phyloP scores from a whole-genome alignment of 2,888 invertebrate genomes.

The Brenthis hecate region DNA sequence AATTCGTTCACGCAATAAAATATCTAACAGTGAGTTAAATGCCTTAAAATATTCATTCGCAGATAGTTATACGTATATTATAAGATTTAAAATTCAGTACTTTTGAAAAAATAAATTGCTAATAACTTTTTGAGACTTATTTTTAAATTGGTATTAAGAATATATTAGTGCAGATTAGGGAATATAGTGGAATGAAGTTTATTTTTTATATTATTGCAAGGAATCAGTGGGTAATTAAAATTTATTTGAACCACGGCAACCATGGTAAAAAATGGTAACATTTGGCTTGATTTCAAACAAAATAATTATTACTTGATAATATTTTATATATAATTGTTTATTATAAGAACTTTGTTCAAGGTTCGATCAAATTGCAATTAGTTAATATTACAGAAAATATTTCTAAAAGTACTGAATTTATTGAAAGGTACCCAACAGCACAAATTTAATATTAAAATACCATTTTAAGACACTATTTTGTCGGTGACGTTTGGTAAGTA shows the following conservation, averaged over 20 bases:
- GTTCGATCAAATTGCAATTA: background rate
- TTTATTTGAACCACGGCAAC: too few species aligned
- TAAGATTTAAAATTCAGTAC: slow-evolving; percentile 16
- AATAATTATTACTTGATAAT: too few species aligned
- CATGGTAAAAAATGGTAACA: too few species aligned
- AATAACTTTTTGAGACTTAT: too few species aligned
- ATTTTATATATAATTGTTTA: too few species aligned
- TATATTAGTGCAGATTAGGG: too few species aligned
- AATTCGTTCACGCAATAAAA: slow-evolving; percentile 22
- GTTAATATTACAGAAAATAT: background rate
- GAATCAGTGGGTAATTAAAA: too few species aligned
- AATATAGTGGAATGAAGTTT: too few species aligned
- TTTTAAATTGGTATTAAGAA: too few species aligned
- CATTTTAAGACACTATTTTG: slow-evolving; percentile 38
- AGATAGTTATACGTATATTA: slow-evolving; percentile 19
- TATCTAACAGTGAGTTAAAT: slow-evolving; percentile 20
- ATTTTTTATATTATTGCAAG: too few species aligned
- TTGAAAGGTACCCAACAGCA: slow-evolving; percentile 15
- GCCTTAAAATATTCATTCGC: slow-evolving; percentile 30
- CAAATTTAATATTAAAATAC: slow-evolving; percentile 24
- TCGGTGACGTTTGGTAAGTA: slow-evolving; percentile 27
- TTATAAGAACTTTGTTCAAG: too few species aligned
- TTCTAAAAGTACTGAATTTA: slow-evolving; percentile 26
- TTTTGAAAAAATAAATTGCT: background rate
- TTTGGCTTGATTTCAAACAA: too few species aligned